A percentile compares a stretch with the other conserved stretches of the same genome.
Conservation (phyloP, 2,888 invertebrate species). For the Coecobrya sp. region DNA sequence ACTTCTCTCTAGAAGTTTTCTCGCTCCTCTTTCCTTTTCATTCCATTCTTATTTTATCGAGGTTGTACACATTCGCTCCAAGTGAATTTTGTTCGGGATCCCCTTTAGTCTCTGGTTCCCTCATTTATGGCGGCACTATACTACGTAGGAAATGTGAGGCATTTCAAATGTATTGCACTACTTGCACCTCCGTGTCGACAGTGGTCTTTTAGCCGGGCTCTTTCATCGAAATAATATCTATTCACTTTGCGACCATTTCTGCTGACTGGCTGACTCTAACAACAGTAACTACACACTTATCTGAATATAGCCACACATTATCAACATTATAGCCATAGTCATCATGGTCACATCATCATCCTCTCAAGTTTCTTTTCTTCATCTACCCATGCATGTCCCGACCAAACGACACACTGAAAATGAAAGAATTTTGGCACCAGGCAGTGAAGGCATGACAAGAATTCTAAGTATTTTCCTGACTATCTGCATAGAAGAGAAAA, state of each 20-base stretch:
- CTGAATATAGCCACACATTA: constrained; percentile 53
- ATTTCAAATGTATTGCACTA: constrained; percentile 64
- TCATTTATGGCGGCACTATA: constrained; percentile 56
- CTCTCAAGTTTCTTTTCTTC: constrained; percentile 52
- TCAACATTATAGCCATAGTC: constrained; percentile 17
- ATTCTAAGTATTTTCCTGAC: constrained; percentile 60
- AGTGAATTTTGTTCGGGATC: constrained; percentile 66
- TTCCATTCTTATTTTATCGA: constrained; percentile 58
- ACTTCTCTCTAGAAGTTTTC: constrained; percentile 48
- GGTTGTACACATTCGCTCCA: constrained; percentile 58
- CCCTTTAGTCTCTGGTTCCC: constrained; percentile 65
- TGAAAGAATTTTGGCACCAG: constrained; percentile 78
- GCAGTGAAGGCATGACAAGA: constrained; percentile 64
- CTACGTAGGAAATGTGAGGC: constrained; percentile 54
- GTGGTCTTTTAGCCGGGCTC: constrained; percentile 28
- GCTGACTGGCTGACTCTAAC: background rate
- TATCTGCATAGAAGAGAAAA: constrained; percentile 24
- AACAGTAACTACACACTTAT: background rate
- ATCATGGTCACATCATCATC: constrained; percentile 66
- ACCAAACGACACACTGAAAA: constrained; percentile 63
- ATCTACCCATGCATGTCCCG: constrained; percentile 21
- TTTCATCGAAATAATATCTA: constrained; percentile 48
- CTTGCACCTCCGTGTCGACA: constrained; percentile 50
- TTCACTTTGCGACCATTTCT: constrained; percentile 64
- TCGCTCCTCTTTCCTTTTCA: constrained; percentile 36